Evolutionary conservation across 2,113 vertebrate genomes (phyloP).

Genomic region (Probosciger aterrimus): DNA sequence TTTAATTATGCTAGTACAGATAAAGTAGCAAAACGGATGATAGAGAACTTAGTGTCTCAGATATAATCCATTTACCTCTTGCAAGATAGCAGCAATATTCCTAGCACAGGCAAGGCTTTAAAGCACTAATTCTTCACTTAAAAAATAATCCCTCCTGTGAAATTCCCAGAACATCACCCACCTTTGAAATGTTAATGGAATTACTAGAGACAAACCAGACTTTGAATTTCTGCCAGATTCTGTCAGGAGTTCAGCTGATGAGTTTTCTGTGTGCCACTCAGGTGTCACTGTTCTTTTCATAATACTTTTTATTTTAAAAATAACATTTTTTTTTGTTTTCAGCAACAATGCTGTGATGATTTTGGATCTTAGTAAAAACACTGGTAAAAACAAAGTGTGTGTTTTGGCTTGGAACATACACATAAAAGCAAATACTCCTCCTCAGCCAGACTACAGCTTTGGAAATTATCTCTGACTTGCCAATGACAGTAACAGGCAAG

Average conservation of each 20-base stretch:
- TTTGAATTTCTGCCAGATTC: conserved; percentile 22
- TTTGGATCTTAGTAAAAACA: neutral
- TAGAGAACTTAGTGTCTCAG: neutral
- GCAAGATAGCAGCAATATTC: neutral
- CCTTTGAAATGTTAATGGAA: conserved; percentile 46
- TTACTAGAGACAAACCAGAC: conserved; percentile 40
- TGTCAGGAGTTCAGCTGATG: conserved; percentile 14
- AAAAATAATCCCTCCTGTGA: conserved; percentile 28
- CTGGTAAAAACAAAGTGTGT: neutral
- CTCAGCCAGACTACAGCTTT: neutral
- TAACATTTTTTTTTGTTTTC: neutral
- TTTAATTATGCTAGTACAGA: neutral
- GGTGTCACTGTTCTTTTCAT: neutral
- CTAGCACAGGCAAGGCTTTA: neutral
- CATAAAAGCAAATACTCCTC: conserved; percentile 6
- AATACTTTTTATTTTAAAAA: neutral
- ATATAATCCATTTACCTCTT: neutral
- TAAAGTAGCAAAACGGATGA: neutral
- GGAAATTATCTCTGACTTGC: conserved; percentile 5
- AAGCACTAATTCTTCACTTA: conserved; percentile 8
- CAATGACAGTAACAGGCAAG: neutral
- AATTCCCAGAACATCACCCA: conserved; percentile 11
- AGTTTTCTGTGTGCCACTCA: neutral
- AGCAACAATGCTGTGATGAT: neutral
- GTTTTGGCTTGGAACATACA: conserved; percentile 21